Percentiles rank a stretch among this genome's conserved stretches.
These are phyloP conservation scores for Macrobrachium rosenbergii DNA, from an alignment of 1,140 invertebrate species.

Conservation along the genomic window DNA sequence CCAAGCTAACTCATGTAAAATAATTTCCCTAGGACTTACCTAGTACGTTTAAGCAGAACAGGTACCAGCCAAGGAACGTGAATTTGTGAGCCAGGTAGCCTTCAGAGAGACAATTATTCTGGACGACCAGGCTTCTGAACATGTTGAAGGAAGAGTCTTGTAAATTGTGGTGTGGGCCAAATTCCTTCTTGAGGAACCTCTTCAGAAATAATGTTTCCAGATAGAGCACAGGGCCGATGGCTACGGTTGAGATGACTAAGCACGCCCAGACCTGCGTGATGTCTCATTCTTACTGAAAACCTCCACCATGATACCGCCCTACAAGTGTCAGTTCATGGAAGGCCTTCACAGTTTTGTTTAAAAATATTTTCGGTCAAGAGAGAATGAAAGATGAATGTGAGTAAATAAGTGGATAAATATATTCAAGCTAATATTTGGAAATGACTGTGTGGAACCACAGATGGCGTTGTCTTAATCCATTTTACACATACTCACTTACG, in stretches of 20 bases:
- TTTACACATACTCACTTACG: too few relatives aligned
- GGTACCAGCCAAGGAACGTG: constrained; percentile 25
- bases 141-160: constrained; percentile 20
- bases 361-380: too few relatives aligned
- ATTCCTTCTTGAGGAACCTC: not conserved
- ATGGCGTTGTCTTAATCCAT: too few relatives aligned
- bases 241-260: not conserved
- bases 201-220: not conserved
- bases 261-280: constrained; percentile 12
- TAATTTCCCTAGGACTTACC: not conserved
- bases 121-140: constrained; percentile 11
- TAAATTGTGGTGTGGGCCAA: not conserved
- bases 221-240: constrained; percentile 2
- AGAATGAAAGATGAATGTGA: too few relatives aligned
- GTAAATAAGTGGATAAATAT: too few relatives aligned
- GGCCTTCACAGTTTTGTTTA: not conserved
- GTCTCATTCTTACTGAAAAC: too few relatives aligned
- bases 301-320: not conserved
- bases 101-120: not conserved
- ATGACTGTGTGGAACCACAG: too few relatives aligned
- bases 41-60: constrained; percentile 21
- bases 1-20: not conserved
- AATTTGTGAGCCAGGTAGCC: not conserved
- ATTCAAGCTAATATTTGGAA: too few relatives aligned
- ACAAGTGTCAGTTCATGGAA: not conserved